Conservation (phyloP, 2,888 invertebrate genomes). For the Thecophora atra region DNA sequence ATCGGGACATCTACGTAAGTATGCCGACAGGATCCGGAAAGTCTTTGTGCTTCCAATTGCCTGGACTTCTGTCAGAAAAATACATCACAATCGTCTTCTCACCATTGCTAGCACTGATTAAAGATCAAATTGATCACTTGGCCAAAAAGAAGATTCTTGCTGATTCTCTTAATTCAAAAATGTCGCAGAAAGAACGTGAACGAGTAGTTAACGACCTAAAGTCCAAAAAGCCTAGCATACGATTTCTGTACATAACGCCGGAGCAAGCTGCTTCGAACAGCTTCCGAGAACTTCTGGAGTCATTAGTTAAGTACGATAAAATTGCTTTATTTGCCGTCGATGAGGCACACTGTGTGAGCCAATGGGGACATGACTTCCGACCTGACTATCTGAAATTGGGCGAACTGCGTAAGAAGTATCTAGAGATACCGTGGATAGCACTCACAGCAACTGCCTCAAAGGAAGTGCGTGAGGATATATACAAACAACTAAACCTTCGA, state of each 20-base stretch:
- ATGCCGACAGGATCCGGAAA: conserved; percentile 99
- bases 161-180: conserved; percentile 93
- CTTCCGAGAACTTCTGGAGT: conserved; percentile 74
- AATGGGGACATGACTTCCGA: conserved; percentile 99
- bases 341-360: conserved; percentile 97
- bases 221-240: conserved; percentile 77
- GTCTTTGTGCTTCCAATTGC: conserved; percentile 96
- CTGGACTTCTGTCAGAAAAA: conserved; percentile 82
- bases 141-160: conserved; percentile 80
- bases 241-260: conserved; percentile 94
- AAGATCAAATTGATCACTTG: conserved; percentile 94
- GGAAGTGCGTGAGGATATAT: conserved; percentile 85
- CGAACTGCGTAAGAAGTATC: conserved; percentile 71
- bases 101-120: conserved; percentile 94
- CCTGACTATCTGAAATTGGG: conserved; percentile 94
- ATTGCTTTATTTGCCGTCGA: conserved; percentile 93
- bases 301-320: conserved; percentile 78
- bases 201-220: conserved; percentile 81
- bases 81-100: conserved; percentile 94
- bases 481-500: conserved; percentile 75
- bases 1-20: conserved; percentile 91
- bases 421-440: conserved; percentile 84
- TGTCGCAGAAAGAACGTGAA: conserved; percentile 79
- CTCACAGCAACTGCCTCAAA: conserved; percentile 92
- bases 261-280: conserved; percentile 89